Evolutionary conservation across 2,797 vertebrate species (phyloP).

Genomic region (Anguilla pacifica): DNA sequence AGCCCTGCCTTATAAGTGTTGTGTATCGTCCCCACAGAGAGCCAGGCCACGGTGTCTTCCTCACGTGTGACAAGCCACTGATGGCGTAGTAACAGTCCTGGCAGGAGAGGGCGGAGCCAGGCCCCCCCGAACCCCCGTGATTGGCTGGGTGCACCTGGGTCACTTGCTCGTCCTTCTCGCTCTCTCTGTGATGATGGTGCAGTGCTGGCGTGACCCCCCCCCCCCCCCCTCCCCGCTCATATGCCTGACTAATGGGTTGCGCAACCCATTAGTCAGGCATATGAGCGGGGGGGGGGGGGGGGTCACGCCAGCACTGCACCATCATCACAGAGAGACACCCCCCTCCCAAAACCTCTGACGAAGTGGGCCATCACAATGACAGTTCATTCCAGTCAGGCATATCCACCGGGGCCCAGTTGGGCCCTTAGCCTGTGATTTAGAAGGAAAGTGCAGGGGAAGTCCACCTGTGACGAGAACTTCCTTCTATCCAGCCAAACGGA

Average conservation of each 20-base stretch:
- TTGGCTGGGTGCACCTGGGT: neutral
- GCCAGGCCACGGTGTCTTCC: slow-evolving; percentile 69
- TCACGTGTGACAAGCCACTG: slow-evolving; percentile 72
- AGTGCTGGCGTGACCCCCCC: too few relatives aligned
- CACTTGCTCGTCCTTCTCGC: neutral
- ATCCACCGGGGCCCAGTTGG: neutral
- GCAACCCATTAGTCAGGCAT: too few relatives aligned
- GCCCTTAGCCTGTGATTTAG: neutral
- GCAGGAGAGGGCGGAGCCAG: neutral
- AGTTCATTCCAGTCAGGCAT: neutral
- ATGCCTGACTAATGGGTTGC: too few relatives aligned
- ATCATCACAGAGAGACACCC: too few relatives aligned
- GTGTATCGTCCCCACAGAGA: slow-evolving; percentile 55
- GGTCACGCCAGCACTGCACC: too few relatives aligned
- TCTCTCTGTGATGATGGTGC: too few relatives aligned
- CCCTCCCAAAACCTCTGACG: too few relatives aligned
- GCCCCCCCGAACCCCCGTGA: neutral
- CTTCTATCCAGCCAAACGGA: neutral
- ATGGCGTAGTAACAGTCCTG: slow-evolving; percentile 73
- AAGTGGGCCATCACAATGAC: too few relatives aligned
- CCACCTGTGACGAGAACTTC: neutral
- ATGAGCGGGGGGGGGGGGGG: too few relatives aligned
- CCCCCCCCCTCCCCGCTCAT: too few relatives aligned
- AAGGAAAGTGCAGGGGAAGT: neutral
- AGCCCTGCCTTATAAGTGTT: too few relatives aligned